Evolutionary conservation across 1,140 invertebrate genomes (phyloP).

Genomic region (Schlechtendalia chinensis): DNA sequence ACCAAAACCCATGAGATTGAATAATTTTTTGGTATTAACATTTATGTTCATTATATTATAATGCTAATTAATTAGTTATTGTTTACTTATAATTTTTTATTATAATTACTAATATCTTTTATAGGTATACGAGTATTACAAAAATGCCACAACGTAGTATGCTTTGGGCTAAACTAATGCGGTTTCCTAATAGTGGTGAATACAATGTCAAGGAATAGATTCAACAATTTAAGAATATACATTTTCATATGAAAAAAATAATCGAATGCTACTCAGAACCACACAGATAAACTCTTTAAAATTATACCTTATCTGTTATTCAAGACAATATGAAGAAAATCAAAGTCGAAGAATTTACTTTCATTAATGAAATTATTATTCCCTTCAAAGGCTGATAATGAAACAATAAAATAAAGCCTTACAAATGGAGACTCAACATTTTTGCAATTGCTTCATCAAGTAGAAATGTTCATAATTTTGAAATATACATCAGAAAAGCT

Average conservation of each 20-base stretch:
- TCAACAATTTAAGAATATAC: not conserved
- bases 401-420: not conserved
- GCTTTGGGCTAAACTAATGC: conserved; percentile 52
- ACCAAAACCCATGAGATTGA: not conserved
- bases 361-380: not conserved
- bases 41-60: not conserved
- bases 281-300: not conserved
- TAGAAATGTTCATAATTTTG: not conserved
- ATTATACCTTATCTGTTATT: conserved; percentile 49
- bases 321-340: not conserved
- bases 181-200: not conserved
- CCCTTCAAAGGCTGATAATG: not conserved
- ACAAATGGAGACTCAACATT: not conserved
- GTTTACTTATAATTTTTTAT: not conserved
- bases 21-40: not conserved
- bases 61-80: too few species aligned
- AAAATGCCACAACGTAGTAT: conserved; percentile 47
- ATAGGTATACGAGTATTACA: conserved; percentile 51
- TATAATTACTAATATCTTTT: not conserved
- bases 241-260: not conserved
- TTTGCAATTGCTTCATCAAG: not conserved
- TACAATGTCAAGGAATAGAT: not conserved
- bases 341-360: not conserved
- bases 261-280: not conserved
- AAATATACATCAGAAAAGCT: not conserved